phyloP scores from a whole-genome alignment of 1,140 invertebrate species.

The Dysdera silvatica region DNA sequence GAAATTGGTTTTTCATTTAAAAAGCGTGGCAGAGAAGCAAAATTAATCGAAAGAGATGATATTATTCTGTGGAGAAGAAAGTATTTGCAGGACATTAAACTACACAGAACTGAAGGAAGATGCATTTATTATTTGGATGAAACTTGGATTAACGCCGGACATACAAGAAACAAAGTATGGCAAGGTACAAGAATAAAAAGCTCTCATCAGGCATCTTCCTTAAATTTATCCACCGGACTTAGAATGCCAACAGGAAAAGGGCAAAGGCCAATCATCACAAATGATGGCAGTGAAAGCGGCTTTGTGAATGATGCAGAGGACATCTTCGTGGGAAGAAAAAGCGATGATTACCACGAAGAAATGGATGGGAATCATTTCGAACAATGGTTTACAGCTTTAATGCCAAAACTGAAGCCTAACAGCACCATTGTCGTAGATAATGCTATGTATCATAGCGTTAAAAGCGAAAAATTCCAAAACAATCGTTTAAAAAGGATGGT shows the following conservation, averaged over 20 bases:
- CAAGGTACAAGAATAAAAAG: not conserved
- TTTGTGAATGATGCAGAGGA: not conserved
- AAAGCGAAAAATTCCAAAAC: too few relatives aligned
- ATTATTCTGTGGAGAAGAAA: not conserved
- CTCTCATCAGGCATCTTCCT: not conserved
- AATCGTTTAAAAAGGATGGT: too few relatives aligned
- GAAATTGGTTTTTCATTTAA: not conserved
- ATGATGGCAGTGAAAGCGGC: not conserved
- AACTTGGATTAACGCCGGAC: not conserved
- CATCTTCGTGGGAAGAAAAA: not conserved
- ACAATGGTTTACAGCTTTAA: constrained; percentile 33
- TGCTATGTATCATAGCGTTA: constrained; percentile 35
- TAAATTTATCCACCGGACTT: not conserved
- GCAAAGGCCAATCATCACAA: not conserved
- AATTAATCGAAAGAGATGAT: not conserved
- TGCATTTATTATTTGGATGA: not conserved
- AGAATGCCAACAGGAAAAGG: not conserved
- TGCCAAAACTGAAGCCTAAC: constrained; percentile 38
- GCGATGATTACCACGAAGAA: constrained; percentile 36
- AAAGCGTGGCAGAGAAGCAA: not conserved
- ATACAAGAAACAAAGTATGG: constrained; percentile 1
- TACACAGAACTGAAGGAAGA: not conserved
- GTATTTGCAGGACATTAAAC: not conserved
- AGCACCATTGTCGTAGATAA: constrained; percentile 36
- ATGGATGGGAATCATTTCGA: constrained; percentile 27